Conservation (phyloP, 2,888 invertebrate genomes). For the Flexamia atlantica region DNA sequence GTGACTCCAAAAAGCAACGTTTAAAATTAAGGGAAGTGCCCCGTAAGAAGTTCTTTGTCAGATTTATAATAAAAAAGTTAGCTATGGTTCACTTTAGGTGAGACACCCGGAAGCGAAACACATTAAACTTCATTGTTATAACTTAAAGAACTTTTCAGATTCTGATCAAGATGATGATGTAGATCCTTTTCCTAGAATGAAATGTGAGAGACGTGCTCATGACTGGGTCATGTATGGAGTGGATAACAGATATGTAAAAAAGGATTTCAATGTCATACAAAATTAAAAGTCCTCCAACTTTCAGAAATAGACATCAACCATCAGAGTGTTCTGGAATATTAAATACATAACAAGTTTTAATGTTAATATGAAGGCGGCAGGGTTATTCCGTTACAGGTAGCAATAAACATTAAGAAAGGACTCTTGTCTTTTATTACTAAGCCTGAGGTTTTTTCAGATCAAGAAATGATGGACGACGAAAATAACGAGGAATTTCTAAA, state of each 20-base stretch:
- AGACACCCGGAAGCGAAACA: no score
- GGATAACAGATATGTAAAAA: not conserved
- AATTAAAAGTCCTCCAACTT: no score
- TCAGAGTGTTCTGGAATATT: not conserved
- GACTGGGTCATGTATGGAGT: not conserved
- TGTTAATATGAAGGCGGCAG: not conserved
- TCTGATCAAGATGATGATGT: not conserved
- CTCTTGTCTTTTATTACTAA: not conserved
- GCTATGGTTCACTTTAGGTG: no score
- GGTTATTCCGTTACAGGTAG: not conserved
- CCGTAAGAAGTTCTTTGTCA: no score
- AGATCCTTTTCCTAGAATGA: slow-evolving; percentile 21
- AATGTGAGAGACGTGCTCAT: not conserved
- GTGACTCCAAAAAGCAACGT: no score
- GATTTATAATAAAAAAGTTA: no score
- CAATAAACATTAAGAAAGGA: not conserved
- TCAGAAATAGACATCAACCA: not conserved
- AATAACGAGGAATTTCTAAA: not conserved
- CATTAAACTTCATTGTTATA: not conserved
- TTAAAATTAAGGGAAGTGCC: no score
- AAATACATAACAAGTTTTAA: no score
- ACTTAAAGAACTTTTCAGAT: slow-evolving; percentile 1
- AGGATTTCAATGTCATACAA: not conserved
- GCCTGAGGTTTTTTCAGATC: slow-evolving; percentile 5
- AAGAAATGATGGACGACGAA: not conserved